Conservation (phyloP, 2,113 vertebrate genomes). For the Kryptolebias marmoratus region DNA sequence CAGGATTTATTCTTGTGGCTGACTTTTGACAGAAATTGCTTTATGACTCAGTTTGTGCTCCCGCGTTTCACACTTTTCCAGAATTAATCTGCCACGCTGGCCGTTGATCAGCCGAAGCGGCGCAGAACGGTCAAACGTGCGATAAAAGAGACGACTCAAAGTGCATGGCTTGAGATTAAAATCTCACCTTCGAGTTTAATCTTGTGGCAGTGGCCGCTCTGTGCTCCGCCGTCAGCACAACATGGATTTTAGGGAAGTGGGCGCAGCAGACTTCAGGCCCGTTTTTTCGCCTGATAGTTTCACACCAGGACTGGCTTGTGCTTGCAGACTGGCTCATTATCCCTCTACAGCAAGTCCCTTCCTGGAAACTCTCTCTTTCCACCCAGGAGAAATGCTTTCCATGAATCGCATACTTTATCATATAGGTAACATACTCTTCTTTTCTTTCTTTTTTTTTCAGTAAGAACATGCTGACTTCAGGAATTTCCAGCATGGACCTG, state of each 20-base stretch:
- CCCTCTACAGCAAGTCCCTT: slow-evolving; percentile 59
- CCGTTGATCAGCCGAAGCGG: neutral
- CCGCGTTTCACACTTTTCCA: neutral
- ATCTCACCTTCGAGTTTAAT: neutral
- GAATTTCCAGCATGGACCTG: slow-evolving; percentile 46
- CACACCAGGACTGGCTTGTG: slow-evolving; percentile 32
- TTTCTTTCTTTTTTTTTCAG: slow-evolving; percentile 17
- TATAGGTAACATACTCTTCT: slow-evolving; percentile 27
- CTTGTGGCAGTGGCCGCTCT: slow-evolving; percentile 23
- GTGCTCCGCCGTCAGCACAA: slow-evolving; percentile 47
- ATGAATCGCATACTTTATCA: slow-evolving; percentile 43
- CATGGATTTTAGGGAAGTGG: slow-evolving; percentile 62
- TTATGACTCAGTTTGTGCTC: neutral
- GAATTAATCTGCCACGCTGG: neutral
- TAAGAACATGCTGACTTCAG: slow-evolving; percentile 33
- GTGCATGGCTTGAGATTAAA: neutral
- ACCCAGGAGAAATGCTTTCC: slow-evolving; percentile 54
- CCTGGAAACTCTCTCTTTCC: slow-evolving; percentile 55
- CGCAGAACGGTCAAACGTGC: neutral
- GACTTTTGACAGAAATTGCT: neutral
- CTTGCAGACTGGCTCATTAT: slow-evolving; percentile 33
- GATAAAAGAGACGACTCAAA: neutral
- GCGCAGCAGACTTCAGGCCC: slow-evolving; percentile 33
- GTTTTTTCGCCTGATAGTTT: slow-evolving; percentile 36
- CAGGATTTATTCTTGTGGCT: neutral